Evolutionary conservation across 2,113 vertebrate species (phyloP), one percentile per base, ranked within the genome.

Genomic region (Sula dactylatra): DNA sequence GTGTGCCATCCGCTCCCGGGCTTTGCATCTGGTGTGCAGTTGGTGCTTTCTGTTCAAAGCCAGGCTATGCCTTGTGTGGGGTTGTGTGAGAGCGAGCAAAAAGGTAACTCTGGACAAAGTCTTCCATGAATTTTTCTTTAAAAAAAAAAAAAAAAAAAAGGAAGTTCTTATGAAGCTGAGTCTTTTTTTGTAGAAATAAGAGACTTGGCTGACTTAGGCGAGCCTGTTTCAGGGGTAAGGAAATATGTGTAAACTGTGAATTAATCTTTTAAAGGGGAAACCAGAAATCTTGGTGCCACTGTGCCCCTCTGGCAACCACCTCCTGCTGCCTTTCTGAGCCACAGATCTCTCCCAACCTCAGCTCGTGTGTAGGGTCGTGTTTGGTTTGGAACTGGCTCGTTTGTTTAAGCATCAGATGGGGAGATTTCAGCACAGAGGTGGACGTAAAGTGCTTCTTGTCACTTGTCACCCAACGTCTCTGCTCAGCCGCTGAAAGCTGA

Each of bases 361-460:
- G 52, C 82, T 11, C 6, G 0, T 6, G 2, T 1, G 25, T 5
- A 12, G 34, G 32, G 13, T 38, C 2, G 1, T 40, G 7, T 11
- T 16, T 34, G 56, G 55, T 5, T 1, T 31, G 54, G 67, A 29
- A 52, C 18, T 4, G 7, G 22, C 36, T 81, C 19, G 3, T 81
- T 77, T 36, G 18, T 29, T 50, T 1, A 10, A 44, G 25, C 13
- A 15, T 14, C 29, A 47, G 8, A 0, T 5, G 26, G 64, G 45
- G 14, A 31, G 34, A 16, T 62, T 62, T 81, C 3, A 36, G 49
- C 54, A 13, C 5, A 1, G 79, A 26, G 62, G 10, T 16, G 66
- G 38, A 7, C 59, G 3, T 34, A 1, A 65, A 49, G 17, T 11
- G 34, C 34, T 65, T 3, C 44, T 78, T 29, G 58, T 78, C 69